These are phyloP conservation scores for Arctocebus calabarensis DNA, from an alignment of 2,797 vertebrate species.

Conservation along the genomic window DNA sequence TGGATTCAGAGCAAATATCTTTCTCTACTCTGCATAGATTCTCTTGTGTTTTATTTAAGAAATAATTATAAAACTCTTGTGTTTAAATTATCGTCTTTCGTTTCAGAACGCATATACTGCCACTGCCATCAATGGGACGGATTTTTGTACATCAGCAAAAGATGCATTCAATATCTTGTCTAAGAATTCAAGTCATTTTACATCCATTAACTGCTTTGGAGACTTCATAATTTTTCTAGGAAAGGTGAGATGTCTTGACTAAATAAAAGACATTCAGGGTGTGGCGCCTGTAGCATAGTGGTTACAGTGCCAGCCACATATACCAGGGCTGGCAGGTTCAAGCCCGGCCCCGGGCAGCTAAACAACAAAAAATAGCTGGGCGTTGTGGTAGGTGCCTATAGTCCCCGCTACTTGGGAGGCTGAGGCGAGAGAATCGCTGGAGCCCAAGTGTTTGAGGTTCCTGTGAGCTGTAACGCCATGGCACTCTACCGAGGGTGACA, in stretches of 20 bases:
- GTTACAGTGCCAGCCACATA: too few relatives aligned
- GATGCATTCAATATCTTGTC: slow-evolving; percentile 84
- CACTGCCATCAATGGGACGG: slow-evolving; percentile 88
- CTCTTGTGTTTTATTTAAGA: background rate
- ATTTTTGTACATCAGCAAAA: slow-evolving; percentile 88
- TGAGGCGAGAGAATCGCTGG: too few relatives aligned
- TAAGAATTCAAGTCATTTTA: slow-evolving; percentile 83
- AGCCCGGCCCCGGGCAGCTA: too few relatives aligned
- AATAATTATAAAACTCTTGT: background rate
- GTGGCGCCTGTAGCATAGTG: too few relatives aligned
- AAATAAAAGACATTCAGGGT: background rate
- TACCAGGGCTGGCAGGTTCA: too few relatives aligned
- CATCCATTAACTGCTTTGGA: slow-evolving; percentile 84
- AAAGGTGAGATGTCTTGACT: slow-evolving; percentile 86
- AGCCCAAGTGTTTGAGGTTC: too few relatives aligned
- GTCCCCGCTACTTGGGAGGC: too few relatives aligned
- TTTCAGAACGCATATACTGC: slow-evolving; percentile 88
- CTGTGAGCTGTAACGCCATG: too few relatives aligned
- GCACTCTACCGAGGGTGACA: too few relatives aligned
- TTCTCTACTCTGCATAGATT: background rate
- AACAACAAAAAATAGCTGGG: too few relatives aligned
- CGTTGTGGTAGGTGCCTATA: too few relatives aligned
- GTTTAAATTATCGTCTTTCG: slow-evolving; percentile 41
- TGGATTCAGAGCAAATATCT: background rate
- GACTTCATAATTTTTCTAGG: slow-evolving; percentile 89